phyloP scores from a whole-genome alignment of 2,113 vertebrate genomes.

The Calyptommatus sinebrachiatus region DNA sequence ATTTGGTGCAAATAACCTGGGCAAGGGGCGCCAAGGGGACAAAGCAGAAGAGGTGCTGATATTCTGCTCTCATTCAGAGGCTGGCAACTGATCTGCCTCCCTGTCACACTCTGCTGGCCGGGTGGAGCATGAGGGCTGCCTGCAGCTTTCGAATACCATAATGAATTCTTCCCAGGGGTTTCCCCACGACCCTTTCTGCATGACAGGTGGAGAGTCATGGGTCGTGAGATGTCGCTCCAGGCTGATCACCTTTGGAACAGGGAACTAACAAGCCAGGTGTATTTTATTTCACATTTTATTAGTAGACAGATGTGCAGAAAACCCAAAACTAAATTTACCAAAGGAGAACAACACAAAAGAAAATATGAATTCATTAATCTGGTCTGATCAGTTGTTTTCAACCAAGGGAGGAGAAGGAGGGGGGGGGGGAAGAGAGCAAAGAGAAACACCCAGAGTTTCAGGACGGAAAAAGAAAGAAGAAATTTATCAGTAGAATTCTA shows the following conservation, averaged over 20 bases:
- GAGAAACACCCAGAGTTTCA: no score
- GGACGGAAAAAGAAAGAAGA: no score
- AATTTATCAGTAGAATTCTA: slow-evolving; percentile 49
- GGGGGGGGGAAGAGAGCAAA: no score
- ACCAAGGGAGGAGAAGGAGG: not conserved
- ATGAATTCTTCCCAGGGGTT: not conserved
- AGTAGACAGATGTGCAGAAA: slow-evolving; percentile 80
- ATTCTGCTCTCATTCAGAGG: no score
- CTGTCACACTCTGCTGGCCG: no score
- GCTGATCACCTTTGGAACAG: not conserved
- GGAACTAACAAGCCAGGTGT: slow-evolving; percentile 55
- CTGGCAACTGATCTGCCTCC: no score
- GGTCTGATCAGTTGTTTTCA: slow-evolving; percentile 72
- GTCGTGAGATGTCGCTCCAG: not conserved
- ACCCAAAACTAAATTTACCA: slow-evolving; percentile 77
- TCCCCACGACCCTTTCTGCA: no score
- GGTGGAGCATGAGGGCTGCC: not conserved
- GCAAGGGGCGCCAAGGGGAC: no score
- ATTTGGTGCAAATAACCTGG: no score
- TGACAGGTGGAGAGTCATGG: not conserved
- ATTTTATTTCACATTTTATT: slow-evolving; percentile 82
- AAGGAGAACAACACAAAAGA: slow-evolving; percentile 74
- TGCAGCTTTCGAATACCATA: not conserved
- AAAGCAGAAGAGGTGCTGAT: no score
- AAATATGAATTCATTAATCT: slow-evolving; percentile 66